Evolutionary conservation across 2,113 vertebrate species (phyloP), one percentile per base, ranked within the genome.

Genomic region (Colaptes auratus): DNA sequence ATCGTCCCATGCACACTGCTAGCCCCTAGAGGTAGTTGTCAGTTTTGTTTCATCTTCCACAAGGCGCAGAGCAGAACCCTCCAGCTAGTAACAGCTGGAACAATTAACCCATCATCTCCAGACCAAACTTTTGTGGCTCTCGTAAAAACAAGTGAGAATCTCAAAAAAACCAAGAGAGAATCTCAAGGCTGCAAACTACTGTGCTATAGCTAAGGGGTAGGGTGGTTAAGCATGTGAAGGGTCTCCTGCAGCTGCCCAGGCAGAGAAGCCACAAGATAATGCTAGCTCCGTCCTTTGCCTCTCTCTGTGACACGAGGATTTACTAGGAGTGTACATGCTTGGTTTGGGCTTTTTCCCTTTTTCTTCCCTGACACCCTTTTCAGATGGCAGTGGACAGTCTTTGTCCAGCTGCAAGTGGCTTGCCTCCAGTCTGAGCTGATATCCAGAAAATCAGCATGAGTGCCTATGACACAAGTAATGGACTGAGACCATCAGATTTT

Each of bases 301-400:
- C 5, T 55, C 42, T 66, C 52, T 78, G 27, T 31, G 66, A 81
- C 58, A 71, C 9, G 8, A 79, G 11, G 8, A 65, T 58, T 61
- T 88, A 17, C 27, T 42, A 80, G 30, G n/a, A 66, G 6, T 12
- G 2, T 18, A 15, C 0, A 0, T 58, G 10, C 33, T 18, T 2
- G 0, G 11, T 50, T 0, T 2, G 42, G 6, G 2, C 2, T 73
- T 70, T 35, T 42, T 28, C 17, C 17, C 6, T 53, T 82, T 59
- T 52, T 17, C 16, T 73, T 71, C 44, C 23, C 33, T 44, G 25
- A 24, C 21, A 60, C 18, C 9, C 64, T 75, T 87, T 84, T 78
- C 50, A 64, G n/a, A 46, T 60, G 36, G 44, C 50, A 50, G n/a
- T 4, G 2, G 50, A 44, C 39, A 60, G 8, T 67, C 48, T 65